Base-by-base conservation (phyloP, 2,113 vertebrate genomes). In the Paramisgurnus dabryanus region DNA sequence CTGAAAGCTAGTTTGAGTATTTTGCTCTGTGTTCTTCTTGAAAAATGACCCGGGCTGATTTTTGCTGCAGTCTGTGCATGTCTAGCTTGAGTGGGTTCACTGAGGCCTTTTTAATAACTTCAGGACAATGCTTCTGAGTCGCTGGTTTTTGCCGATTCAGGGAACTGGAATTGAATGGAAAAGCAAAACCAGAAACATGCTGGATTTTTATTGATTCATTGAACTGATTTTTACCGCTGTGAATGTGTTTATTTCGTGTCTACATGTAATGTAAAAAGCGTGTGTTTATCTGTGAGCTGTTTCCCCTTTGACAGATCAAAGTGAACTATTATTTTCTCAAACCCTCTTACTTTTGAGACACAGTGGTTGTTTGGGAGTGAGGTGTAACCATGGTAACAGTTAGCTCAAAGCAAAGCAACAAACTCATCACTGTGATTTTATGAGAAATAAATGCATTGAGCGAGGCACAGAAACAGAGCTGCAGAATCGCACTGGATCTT, bases 361-460 rank as follows among this genome's bases (percentile, higher is more conserved):
- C 58, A 55, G 7, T 7, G 55, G 53, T 66, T 76, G 61, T 72
- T 67, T 67, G 50, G 39, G 61, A 57, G 67, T 80, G 83, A 58
- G 69, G 60, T 13, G 78, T 85, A 73, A 80, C 84, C 78, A 83
- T 80, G 84, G 78, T 50, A 55, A 85, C 73, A 63, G 63, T 74
- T 67, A 65, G 61, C 78, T 55, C 73, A 34, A 57, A 71, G 81
- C 73, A 64, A 68, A 10, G 45, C 63, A 55, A 73, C 83, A 78
- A 83, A 84, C 78, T 78, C 78, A 69, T 77, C 63, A 34, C 63
- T 41, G 12, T 68, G 81, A 60, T 64, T 66, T 83, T 76, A 78
- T 78, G 73, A 82, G 72, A 82, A 79, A 79, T 64, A 47, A 80
- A 75, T 61, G 53, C n/a, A 22, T 64, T 63, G 55, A 67, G 61